Base-by-base conservation (phyloP, 2,113 vertebrate genomes). In the Seriola aureovittata region DNA sequence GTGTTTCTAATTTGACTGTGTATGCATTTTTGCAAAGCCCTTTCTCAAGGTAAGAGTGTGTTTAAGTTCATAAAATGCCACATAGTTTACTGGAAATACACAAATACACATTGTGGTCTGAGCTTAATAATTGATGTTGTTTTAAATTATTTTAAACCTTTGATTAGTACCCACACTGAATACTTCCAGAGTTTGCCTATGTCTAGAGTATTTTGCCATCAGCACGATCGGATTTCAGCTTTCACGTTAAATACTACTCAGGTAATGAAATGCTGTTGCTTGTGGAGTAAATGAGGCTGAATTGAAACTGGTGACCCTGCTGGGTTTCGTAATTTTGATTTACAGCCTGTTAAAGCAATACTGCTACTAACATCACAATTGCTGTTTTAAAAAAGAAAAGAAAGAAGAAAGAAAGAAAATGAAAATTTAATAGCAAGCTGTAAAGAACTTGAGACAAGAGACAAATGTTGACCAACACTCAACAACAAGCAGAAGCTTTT, bases 271-370 rank as follows among this genome's bases (percentile, higher is more conserved):
- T 84, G 67, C 83, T 88, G 78, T 89, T 93, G 66, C 60, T 71
- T 83, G 60, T 12, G 23, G 68, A 75, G 78, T 71, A 78, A 86
- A 88, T 69, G 5, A 63, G 75, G 54, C 60, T 81, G 46, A 82
- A 90, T 73, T 80, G n/a, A 80, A 88, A 79, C 10, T 13, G 75
- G 48, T 34, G 17, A 70, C 62, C 71, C 71, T 7, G 14, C 60
- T 78, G 80, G 67, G 76, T 67, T 82, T 84, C 77, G 76, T 76
- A 25, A 84, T 88, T 88, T 89, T 73, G 65, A 91, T 93, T 75
- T 79, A 80, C 77, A 82, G 46, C 63, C 71, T 75, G n/a, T 84
- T 78, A 68, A 91, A 86, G 54, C 23, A 85, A 84, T 80, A 29
- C 44, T 66, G 68, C 54, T 32, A 0, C 57, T 69, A 62, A 60